A percentile compares a stretch with the other conserved stretches of the same genome.
phyloP scores from a whole-genome alignment of 1,140 invertebrate genomes.

The Caenorhabditis brenneri region DNA sequence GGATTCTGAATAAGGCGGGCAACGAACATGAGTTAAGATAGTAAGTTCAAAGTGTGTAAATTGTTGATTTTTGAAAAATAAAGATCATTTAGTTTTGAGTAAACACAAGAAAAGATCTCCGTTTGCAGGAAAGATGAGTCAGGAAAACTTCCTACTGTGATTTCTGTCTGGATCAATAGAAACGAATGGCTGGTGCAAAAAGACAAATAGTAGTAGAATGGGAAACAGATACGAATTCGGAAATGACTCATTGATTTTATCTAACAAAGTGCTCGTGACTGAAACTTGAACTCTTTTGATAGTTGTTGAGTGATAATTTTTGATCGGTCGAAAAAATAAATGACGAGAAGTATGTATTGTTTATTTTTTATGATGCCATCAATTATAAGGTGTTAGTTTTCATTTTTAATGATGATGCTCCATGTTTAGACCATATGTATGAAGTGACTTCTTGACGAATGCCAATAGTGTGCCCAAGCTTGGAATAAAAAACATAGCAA shows the following conservation, averaged over 20 bases:
- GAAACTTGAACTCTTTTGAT: not conserved
- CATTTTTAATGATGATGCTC: not conserved
- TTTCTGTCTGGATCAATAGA: constrained; percentile 34
- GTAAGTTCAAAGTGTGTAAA: not conserved
- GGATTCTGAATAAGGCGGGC: too few species aligned
- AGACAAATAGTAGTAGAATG: not conserved
- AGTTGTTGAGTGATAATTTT: not conserved
- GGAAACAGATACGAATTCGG: not conserved
- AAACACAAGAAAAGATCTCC: not conserved
- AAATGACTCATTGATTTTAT: not conserved
- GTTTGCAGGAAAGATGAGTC: not conserved
- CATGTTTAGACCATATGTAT: not conserved
- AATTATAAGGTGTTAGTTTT: too few species aligned
- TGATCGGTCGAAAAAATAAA: not conserved
- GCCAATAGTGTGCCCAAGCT: not conserved
- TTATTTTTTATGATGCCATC: not conserved
- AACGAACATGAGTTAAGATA: not conserved
- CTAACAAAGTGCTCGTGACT: not conserved
- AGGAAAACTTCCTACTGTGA: not conserved
- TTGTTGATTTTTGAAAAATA: not conserved
- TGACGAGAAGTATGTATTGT: not conserved
- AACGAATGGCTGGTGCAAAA: constrained; percentile 3
- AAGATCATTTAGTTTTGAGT: not conserved
- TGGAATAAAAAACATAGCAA: not conserved
- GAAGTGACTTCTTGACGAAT: not conserved